Evolutionary conservation across 2,888 invertebrate species (phyloP).

Genomic region (Erynnis tages): DNA sequence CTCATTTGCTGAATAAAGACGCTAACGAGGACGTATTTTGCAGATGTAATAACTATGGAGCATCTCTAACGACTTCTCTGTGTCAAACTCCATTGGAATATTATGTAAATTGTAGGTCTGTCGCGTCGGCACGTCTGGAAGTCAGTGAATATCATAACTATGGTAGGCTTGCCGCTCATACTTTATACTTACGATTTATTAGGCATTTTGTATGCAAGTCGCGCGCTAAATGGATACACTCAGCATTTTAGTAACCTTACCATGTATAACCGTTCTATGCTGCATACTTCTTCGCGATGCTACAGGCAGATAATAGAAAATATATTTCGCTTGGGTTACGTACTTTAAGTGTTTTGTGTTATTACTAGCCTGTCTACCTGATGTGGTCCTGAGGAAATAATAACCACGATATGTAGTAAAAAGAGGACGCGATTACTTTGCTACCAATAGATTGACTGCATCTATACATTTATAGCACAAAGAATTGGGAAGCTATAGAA

Average conservation of each 20-base stretch:
- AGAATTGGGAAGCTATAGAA: no score
- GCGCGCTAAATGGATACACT: slow-evolving; percentile 51
- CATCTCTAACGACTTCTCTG: slow-evolving; percentile 24
- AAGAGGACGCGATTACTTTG: no score
- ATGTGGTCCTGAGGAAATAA: no score
- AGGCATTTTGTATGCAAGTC: slow-evolving; percentile 66
- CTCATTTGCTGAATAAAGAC: slow-evolving; percentile 11
- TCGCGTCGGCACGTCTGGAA: slow-evolving; percentile 43
- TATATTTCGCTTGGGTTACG: not conserved
- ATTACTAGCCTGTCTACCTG: no score
- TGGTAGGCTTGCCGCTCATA: slow-evolving; percentile 35
- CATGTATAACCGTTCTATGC: slow-evolving; percentile 35
- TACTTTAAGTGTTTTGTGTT: not conserved
- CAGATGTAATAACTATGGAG: slow-evolving; percentile 24
- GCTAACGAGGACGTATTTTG: slow-evolving; percentile 24
- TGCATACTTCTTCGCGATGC: slow-evolving; percentile 13
- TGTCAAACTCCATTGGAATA: slow-evolving; percentile 29
- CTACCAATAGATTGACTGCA: no score
- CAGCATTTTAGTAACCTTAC: slow-evolving; percentile 44
- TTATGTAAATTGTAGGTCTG: slow-evolving; percentile 20
- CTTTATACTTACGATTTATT: slow-evolving; percentile 50
- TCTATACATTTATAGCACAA: no score
- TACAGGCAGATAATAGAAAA: slow-evolving; percentile 38
- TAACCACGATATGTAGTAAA: no score
- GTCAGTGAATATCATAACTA: slow-evolving; percentile 49